Percentiles rank a stretch among this genome's conserved stretches.
Conservation (phyloP, 2,888 invertebrate species). For the Macropis europaea region DNA sequence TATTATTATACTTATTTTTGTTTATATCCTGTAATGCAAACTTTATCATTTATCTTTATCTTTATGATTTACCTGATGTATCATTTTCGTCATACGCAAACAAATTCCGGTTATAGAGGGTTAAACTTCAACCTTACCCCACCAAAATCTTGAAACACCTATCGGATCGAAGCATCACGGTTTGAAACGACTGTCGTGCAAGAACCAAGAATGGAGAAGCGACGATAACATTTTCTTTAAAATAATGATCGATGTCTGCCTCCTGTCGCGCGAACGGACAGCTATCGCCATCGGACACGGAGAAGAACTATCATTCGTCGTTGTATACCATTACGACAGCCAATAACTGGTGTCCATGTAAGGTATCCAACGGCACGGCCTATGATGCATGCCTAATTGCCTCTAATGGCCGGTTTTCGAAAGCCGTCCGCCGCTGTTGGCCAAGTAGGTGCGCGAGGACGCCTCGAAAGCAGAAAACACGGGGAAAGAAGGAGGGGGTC, state of each 20-base stretch:
- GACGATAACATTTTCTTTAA: neutral
- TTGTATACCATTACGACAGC: constrained; percentile 57
- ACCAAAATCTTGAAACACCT: no score
- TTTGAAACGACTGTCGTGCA: constrained; percentile 7
- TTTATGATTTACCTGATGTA: no score
- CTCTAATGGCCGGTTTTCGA: constrained; percentile 70
- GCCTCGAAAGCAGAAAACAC: constrained; percentile 20
- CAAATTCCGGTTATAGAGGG: no score
- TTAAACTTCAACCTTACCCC: no score
- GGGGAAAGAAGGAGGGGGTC: neutral
- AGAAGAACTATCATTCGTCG: constrained; percentile 15
- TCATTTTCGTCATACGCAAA: no score
- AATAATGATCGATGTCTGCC: constrained; percentile 29
- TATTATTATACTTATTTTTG: no score
- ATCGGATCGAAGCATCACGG: constrained; percentile 8
- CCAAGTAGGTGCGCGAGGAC: constrained; percentile 8
- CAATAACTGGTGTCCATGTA: constrained; percentile 67
- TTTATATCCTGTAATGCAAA: no score
- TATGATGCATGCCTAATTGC: constrained; percentile 74
- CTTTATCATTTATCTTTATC: no score
- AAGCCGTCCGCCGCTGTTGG: constrained; percentile 58
- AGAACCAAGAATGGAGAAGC: neutral
- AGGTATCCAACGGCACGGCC: constrained; percentile 62
- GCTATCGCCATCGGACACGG: neutral
- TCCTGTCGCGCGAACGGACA: neutral